Evolutionary conservation across 2,888 invertebrate species (phyloP), one percentile per base, ranked within the genome.

Genomic region (Phyllotreta cruciferae): DNA sequence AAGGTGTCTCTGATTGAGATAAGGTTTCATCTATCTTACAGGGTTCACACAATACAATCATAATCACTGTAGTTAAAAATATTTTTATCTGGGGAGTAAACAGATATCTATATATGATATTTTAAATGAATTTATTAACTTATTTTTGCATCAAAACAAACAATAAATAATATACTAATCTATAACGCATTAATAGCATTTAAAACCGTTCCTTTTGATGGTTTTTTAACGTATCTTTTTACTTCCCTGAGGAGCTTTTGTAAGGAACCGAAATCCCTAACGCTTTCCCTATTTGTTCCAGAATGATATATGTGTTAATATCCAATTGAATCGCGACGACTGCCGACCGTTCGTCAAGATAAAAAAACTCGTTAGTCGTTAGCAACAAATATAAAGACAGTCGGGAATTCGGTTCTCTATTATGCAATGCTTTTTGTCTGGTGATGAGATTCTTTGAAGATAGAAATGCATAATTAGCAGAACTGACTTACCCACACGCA

Each of bases 271-370:
- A 79, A 79, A 79, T 78, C 78, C 78, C 71, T 75, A 75, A 74
- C 76, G 64, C 70, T 72, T 71, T 74, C 71, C 75, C 76, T 80
- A 73, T 79, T 82, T 84, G 77, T 85, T 85, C 74, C 83, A 87
- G 87, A 79, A 87, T 87, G 87, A 86, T 87, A 70, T 86, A 86
- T 80, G 85, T 85, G 73, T 82, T 87, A 74, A 87, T 87, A 77
- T 85, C 86, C 70, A 81, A 85, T 79, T 86, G 84, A 81, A 78
- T 69, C 62, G 54, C 41, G 44, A 61, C 57, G 64, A 57, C 61
- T 65, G 53, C 53, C 71, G 63, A 70, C 58, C 63, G 65, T 67
- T 58, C 56, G 39, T 60, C 63, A 67, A 63, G 69, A 67, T 42
- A 52, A 61, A 57, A 56, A 65, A 39, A 60, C 55, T 61, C 45